Evolutionary conservation across 2,797 vertebrate species (phyloP), one percentile per base, ranked within the genome.

Genomic region (Phataginus tricuspis): DNA sequence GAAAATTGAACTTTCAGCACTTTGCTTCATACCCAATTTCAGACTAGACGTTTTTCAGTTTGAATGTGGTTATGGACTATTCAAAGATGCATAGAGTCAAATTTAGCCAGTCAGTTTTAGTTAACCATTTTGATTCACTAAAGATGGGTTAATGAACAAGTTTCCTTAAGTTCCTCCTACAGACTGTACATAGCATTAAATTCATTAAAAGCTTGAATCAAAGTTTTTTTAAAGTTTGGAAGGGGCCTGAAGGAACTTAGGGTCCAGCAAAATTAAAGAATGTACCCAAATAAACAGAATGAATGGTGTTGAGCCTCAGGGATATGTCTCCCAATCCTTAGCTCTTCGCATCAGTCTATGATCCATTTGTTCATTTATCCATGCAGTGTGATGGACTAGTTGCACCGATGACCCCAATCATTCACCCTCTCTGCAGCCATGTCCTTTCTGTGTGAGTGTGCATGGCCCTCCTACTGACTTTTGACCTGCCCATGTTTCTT

Each of bases 31-130:
- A 87, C 27, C 12, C 29, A 95, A 77, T 91, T 89, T 59, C 45
- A 72, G 53, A 92, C 25, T 55, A 82, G 39, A 86, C 63, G 9
- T 57, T 68, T 95, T 88, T 79, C 69, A 86, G 27, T 94, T 72
- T 97, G 59, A 83, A 85, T 71, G 21, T 59, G 19, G 78, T 80
- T 89, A 74, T 0, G 89, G 79, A 92, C 83, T 84, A 96, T n/a
- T 93, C 34, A 83, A 91, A 94, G n/a, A 75, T 92, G 96, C 51
- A 51, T 42, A 31, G 7, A 77, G 37, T 92, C 31, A 86, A 86
- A 96, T 88, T 90, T 53, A 86, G 5, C 39, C 21, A 49, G 14
- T 92, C 29, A 42, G 12, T 82, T 94, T 45, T 71, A 13, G 68
- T 6, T 29, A 55, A 74, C 29, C 11, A 82, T 31, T 57, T 68